Percentiles rank a stretch among this genome's conserved stretches.
Evolutionary conservation across 2,113 vertebrate species (phyloP).

Genomic region (Gopherus evgoodei): DNA sequence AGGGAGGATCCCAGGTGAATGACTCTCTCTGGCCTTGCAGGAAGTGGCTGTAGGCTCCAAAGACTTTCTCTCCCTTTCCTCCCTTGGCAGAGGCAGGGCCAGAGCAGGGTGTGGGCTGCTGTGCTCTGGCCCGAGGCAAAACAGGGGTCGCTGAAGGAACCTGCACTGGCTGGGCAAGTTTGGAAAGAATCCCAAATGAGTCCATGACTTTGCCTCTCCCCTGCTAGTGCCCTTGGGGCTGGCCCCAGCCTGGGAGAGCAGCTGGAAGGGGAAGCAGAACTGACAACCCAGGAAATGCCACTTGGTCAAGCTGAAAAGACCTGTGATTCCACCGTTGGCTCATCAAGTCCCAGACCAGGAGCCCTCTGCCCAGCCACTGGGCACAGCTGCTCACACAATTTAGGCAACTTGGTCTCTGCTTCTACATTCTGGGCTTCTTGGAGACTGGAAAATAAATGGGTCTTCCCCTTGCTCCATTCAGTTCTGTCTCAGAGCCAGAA

Average conservation of each 20-base stretch:
- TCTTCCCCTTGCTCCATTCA: background rate
- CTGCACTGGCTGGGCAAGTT: accelerated
- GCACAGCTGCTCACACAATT: background rate
- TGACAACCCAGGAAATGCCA: background rate
- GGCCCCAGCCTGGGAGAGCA: background rate
- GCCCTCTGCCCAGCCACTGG: background rate
- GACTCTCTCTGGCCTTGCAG: background rate
- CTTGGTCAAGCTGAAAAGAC: background rate
- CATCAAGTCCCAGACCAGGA: background rate
- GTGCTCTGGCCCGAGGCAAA: background rate
- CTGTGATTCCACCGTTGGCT: background rate
- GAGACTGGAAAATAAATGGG: background rate
- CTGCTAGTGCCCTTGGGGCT: too few relatives aligned
- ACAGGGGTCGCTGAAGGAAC: background rate
- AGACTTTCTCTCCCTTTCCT: background rate
- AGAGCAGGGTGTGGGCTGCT: accelerated
- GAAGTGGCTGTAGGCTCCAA: background rate
- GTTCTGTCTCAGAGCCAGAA: background rate
- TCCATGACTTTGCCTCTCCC: background rate
- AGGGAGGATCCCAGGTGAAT: background rate
- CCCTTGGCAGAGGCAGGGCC: background rate
- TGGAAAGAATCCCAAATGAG: background rate
- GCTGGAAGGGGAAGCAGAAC: background rate
- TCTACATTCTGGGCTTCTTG: background rate
- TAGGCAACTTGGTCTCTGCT: background rate